Evolutionary conservation across 2,888 invertebrate genomes (phyloP).

Genomic region (Gandaritis pyraliata): DNA sequence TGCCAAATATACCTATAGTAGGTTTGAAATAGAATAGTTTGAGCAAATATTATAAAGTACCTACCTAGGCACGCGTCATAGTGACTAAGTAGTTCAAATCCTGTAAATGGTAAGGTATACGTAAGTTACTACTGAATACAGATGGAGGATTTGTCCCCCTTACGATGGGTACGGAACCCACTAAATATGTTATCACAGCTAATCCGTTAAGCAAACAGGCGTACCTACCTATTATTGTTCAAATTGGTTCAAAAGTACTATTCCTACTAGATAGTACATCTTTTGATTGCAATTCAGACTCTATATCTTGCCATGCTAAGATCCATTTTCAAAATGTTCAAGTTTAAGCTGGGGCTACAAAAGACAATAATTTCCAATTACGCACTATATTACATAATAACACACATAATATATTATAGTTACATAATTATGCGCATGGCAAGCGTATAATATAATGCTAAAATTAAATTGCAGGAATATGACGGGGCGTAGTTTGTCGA

Average conservation of each 20-base stretch:
- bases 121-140: slow-evolving; percentile 11
- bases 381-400: not conserved
- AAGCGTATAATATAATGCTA: slow-evolving; percentile 30
- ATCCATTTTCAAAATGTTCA: slow-evolving; percentile 3
- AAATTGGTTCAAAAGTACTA: not conserved
- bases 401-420: slow-evolving; percentile 9
- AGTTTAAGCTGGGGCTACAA: slow-evolving; percentile 3
- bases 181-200: slow-evolving; percentile 31
- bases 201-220: slow-evolving; percentile 11
- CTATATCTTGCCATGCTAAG: slow-evolving; percentile 1
- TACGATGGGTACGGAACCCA: slow-evolving; percentile 9
- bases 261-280: not conserved
- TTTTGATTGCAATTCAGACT: not conserved
- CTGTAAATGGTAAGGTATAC: slow-evolving; percentile 10
- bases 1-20: too few species aligned
- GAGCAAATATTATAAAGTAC: not conserved
- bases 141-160: slow-evolving; percentile 14
- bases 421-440: slow-evolving; percentile 18
- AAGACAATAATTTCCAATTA: slow-evolving; percentile 38
- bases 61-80: not conserved
- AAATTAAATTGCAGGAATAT: slow-evolving; percentile 55
- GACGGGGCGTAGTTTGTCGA: slow-evolving; percentile 34
- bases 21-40: too few species aligned
- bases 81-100: slow-evolving; percentile 1
- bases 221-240: not conserved